Evolutionary conservation across 2,888 invertebrate species (phyloP).

Genomic region (Penaeus monodon): DNA sequence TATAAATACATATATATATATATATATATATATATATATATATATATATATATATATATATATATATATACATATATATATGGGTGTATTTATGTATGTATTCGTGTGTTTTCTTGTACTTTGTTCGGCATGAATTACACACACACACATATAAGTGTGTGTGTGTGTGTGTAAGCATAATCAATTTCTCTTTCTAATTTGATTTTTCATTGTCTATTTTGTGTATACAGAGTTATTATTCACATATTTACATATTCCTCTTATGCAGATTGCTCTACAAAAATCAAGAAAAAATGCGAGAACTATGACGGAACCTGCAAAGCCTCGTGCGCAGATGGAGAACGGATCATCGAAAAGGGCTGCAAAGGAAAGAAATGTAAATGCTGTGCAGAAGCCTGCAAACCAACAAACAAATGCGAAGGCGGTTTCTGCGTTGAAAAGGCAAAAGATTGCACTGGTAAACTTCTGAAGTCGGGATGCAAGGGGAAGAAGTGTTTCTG

Average conservation of each 20-base stretch:
- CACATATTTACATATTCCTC: background rate
- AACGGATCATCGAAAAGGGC: conserved; percentile 2
- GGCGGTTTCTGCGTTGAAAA: conserved; percentile 3
- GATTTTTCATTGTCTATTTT: too few species aligned
- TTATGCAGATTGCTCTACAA: background rate
- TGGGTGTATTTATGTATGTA: too few species aligned
- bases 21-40: too few species aligned
- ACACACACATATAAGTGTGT: too few species aligned
- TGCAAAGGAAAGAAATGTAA: background rate
- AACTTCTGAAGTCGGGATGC: background rate
- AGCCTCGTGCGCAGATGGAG: background rate
- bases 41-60: too few species aligned
- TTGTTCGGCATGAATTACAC: too few species aligned
- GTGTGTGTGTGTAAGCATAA: too few species aligned
- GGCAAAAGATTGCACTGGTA: background rate
- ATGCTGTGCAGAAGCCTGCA: conserved; percentile 14
- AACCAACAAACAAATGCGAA: background rate
- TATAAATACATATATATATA: too few species aligned
- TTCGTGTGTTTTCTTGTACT: too few species aligned
- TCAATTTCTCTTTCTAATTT: too few species aligned
- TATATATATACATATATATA: too few species aligned
- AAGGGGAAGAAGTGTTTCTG: conserved; percentile 1
- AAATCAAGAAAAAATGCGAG: conserved; percentile 1
- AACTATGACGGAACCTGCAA: conserved; percentile 1
- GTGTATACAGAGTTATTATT: too few species aligned